Evolutionary conservation across 2,113 vertebrate genomes (phyloP).

Genomic region (Datnioides undecimradiatus): DNA sequence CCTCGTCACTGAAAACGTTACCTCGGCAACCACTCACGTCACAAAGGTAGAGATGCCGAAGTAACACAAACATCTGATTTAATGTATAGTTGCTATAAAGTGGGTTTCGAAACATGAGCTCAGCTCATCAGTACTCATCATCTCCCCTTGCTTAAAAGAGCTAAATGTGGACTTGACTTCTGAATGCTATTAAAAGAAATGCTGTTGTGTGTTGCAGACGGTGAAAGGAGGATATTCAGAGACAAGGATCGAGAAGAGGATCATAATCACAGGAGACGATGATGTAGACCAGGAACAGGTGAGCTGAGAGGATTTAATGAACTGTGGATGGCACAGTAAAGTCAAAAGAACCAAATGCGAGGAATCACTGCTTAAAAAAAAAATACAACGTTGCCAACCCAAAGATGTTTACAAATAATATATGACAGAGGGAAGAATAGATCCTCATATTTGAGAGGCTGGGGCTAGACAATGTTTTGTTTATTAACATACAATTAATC

Average conservation of each 20-base stretch:
- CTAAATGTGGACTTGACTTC: not conserved
- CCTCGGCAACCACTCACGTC: slow-evolving; percentile 97
- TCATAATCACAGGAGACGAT: slow-evolving; percentile 99
- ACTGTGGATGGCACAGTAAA: not conserved
- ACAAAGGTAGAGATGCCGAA: slow-evolving; percentile 88
- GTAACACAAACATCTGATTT: not conserved
- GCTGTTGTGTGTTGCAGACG: slow-evolving; percentile 85
- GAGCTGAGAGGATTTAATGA: slow-evolving; percentile 22
- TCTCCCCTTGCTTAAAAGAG: not conserved
- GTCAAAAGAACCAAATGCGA: not conserved
- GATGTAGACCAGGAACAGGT: slow-evolving; percentile 99
- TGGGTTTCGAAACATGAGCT: not conserved
- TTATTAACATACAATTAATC: too few species aligned
- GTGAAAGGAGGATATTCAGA: slow-evolving; percentile 99
- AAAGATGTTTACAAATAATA: too few species aligned
- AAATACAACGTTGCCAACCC: too few species aligned
- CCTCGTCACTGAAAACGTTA: slow-evolving; percentile 92
- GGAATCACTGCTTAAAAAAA: too few species aligned
- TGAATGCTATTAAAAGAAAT: slow-evolving; percentile 15
- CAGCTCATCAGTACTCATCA: too few species aligned
- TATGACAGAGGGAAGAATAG: too few species aligned
- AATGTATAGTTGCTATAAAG: not conserved
- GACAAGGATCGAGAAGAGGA: slow-evolving; percentile 98
- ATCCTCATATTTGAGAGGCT: too few species aligned
- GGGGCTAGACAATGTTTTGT: too few species aligned